phyloP scores from a whole-genome alignment of 2,113 vertebrate genomes.

The Cinclus mexicanus region DNA sequence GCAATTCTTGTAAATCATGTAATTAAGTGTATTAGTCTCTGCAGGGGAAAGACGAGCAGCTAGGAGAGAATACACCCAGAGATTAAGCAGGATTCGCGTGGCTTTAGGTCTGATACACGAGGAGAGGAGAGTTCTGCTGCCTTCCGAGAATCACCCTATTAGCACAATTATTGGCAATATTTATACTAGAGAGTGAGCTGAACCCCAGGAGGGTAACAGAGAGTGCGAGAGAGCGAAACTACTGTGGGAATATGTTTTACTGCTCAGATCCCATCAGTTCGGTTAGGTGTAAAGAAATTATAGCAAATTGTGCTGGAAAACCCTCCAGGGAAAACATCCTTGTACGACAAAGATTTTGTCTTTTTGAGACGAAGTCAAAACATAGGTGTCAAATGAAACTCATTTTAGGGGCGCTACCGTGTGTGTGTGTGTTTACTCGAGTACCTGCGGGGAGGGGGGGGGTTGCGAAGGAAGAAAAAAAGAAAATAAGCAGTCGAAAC shows the following conservation, averaged over 20 bases:
- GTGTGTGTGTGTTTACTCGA: not conserved
- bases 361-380: conserved; percentile 69
- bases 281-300: conserved; percentile 55
- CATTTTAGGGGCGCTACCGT: not conserved
- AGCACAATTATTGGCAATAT: conserved; percentile 38
- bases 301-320: conserved; percentile 50
- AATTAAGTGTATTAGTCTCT: conserved; percentile 20
- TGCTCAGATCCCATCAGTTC: conserved; percentile 32
- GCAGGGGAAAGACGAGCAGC: not conserved
- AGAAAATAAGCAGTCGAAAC: not conserved
- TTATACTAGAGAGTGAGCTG: conserved; percentile 3
- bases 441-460: rapidly evolving
- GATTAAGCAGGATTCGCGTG: not conserved
- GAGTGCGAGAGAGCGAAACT: conserved; percentile 1
- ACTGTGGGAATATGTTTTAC: conserved; percentile 13
- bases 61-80: not conserved
- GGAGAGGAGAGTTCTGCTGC: not conserved
- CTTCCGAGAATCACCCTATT: not conserved
- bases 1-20: not conserved
- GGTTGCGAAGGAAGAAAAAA: rapidly evolving
- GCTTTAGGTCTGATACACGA: not conserved
- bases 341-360: conserved; percentile 60
- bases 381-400: conserved; percentile 22
- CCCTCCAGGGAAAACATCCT: conserved; percentile 61
- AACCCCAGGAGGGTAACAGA: conserved; percentile 33